Evolutionary conservation across 1,140 invertebrate genomes (phyloP).

Genomic region (Drosophila micromelanica): DNA sequence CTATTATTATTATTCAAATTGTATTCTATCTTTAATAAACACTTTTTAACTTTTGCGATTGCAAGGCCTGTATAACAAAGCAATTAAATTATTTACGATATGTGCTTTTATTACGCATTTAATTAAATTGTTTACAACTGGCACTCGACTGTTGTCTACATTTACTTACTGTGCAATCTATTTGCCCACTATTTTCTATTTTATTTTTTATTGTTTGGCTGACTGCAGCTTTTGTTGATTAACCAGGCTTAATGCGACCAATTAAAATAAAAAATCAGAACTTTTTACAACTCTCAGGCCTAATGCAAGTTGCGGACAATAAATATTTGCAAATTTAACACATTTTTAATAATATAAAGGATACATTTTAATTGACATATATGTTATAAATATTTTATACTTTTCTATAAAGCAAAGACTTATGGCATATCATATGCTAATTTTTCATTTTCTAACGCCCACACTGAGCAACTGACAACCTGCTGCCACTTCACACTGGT

Average conservation of each 20-base stretch:
- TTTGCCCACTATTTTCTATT: not conserved
- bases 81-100: conserved; percentile 7
- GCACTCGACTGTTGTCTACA: conserved; percentile 17
- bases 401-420: no score
- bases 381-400: no score
- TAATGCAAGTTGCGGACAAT: not conserved
- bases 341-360: no score
- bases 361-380: no score
- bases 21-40: not conserved
- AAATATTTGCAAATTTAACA: not conserved
- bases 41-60: not conserved
- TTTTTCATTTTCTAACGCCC: conserved; percentile 27
- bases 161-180: conserved; percentile 1
- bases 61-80: not conserved
- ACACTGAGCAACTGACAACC: conserved; percentile 14
- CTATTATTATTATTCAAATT: no score
- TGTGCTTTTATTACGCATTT: conserved; percentile 17
- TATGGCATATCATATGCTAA: conserved; percentile 27
- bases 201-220: not conserved
- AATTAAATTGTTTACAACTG: conserved; percentile 47
- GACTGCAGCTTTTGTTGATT: conserved; percentile 10
- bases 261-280: conserved; percentile 15
- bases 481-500: conserved; percentile 26
- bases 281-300: conserved; percentile 9
- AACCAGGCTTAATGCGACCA: conserved; percentile 9